Conservation (phyloP, 1,140 invertebrate species). For the Reticulitermes speratus region DNA sequence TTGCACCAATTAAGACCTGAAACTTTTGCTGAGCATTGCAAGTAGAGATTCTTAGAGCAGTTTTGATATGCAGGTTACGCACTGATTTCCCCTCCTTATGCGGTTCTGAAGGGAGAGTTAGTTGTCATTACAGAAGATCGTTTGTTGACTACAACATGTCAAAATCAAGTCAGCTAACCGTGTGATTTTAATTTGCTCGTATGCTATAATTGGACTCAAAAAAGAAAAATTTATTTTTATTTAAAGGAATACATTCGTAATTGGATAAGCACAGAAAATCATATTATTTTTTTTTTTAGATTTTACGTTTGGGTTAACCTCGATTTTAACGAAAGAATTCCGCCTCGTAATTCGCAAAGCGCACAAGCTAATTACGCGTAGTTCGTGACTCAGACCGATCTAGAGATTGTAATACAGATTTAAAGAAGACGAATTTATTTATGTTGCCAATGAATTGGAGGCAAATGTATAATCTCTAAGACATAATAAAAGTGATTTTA, state of each 20-base stretch:
- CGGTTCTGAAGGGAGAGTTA: not conserved
- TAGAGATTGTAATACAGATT: too few relatives aligned
- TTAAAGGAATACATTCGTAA: not conserved
- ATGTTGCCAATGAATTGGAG: too few relatives aligned
- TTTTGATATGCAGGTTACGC: not conserved
- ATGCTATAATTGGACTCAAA: not conserved
- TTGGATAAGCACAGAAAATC: too few relatives aligned
- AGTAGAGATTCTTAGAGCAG: not conserved
- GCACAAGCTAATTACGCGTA: too few relatives aligned
- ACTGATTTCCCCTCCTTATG: not conserved
- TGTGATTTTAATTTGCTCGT: conserved; percentile 8
- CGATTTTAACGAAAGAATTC: too few relatives aligned
- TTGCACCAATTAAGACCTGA: not conserved
- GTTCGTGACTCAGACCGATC: too few relatives aligned
- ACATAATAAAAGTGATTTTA: too few relatives aligned
- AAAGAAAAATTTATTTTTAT: not conserved
- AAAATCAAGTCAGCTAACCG: not conserved
- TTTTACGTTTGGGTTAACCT: too few relatives aligned
- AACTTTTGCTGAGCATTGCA: not conserved
- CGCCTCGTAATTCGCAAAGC: too few relatives aligned
- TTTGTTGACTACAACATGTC: not conserved
- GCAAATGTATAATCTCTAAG: too few relatives aligned
- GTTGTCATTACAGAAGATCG: not conserved
- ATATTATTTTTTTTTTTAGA: too few relatives aligned
- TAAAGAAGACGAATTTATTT: too few relatives aligned